phyloP scores from a whole-genome alignment of 1,140 invertebrate species.

The Phymastichus coffea region DNA sequence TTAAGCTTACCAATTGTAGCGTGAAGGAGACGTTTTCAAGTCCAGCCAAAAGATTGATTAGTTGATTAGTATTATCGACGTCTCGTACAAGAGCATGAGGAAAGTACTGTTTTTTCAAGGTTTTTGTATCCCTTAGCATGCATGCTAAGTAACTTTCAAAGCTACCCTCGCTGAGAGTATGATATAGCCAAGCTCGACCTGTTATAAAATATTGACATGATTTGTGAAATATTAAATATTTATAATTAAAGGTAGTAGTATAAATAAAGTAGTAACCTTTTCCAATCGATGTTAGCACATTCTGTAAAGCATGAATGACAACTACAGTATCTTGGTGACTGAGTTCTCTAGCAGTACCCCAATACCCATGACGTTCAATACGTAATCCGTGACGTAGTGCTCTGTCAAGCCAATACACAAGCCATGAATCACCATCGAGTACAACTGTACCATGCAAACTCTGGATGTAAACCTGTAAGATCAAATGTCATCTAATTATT shows the following conservation, averaged over 20 bases:
- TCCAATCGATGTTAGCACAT: constrained; percentile 54
- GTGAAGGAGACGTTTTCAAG: constrained; percentile 57
- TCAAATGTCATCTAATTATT: not conserved
- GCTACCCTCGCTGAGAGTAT: constrained; percentile 55
- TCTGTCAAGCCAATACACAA: constrained; percentile 55
- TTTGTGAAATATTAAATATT: not conserved
- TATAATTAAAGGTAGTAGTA: not conserved
- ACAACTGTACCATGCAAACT: constrained; percentile 53
- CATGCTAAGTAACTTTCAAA: constrained; percentile 57
- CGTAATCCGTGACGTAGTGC: constrained; percentile 54
- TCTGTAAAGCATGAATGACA: constrained; percentile 53
- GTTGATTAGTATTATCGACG: constrained; percentile 52
- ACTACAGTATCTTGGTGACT: constrained; percentile 58
- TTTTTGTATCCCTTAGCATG: constrained; percentile 47
- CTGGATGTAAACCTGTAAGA: constrained; percentile 50
- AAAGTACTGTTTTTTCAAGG: constrained; percentile 53
- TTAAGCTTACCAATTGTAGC: constrained; percentile 53
- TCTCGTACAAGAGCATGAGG: constrained; percentile 54
- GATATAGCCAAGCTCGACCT: constrained; percentile 58
- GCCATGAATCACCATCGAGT: constrained; percentile 54
- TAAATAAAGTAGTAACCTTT: constrained; percentile 53
- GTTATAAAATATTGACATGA: constrained; percentile 10
- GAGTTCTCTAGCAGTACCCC: constrained; percentile 59
- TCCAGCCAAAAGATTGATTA: constrained; percentile 57
- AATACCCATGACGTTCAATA: constrained; percentile 58